Evolutionary conservation across 1,140 invertebrate genomes (phyloP).

Genomic region (Cydia fagiglandana): DNA sequence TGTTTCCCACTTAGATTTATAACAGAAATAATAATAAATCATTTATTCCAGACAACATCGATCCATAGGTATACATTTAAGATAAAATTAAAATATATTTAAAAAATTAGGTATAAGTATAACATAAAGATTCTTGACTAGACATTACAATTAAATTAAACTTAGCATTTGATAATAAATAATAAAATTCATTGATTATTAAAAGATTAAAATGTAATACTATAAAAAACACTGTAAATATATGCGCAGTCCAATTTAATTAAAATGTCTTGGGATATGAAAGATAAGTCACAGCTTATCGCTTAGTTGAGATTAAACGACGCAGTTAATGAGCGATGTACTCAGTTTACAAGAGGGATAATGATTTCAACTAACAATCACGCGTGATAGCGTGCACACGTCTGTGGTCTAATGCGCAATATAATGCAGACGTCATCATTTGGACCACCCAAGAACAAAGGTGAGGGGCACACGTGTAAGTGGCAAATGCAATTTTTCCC

Average conservation of each 20-base stretch:
- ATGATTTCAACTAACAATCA: constrained; percentile 19
- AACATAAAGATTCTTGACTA: no score
- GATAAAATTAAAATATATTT: no score
- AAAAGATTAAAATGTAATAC: no score
- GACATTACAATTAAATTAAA: no score
- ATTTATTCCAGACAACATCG: no score
- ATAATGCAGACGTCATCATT: constrained; percentile 1
- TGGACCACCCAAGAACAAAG: neutral
- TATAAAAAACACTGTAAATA: no score
- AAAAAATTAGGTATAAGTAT: no score
- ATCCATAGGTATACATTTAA: no score
- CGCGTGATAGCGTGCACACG: neutral
- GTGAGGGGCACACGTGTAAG: constrained; percentile 7
- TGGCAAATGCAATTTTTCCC: neutral
- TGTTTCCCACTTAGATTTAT: constrained; percentile 36
- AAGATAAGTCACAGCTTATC: neutral
- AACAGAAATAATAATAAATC: no score
- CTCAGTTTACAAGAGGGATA: neutral
- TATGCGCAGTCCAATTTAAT: no score
- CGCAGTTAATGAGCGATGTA: constrained; percentile 4
- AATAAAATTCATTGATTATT: no score
- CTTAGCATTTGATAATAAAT: no score
- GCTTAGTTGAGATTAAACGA: neutral
- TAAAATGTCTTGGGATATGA: constrained; percentile 16
- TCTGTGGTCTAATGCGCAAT: constrained; percentile 17